Base-by-base conservation (phyloP, 2,113 vertebrate species). In the Periophthalmus modestus region DNA sequence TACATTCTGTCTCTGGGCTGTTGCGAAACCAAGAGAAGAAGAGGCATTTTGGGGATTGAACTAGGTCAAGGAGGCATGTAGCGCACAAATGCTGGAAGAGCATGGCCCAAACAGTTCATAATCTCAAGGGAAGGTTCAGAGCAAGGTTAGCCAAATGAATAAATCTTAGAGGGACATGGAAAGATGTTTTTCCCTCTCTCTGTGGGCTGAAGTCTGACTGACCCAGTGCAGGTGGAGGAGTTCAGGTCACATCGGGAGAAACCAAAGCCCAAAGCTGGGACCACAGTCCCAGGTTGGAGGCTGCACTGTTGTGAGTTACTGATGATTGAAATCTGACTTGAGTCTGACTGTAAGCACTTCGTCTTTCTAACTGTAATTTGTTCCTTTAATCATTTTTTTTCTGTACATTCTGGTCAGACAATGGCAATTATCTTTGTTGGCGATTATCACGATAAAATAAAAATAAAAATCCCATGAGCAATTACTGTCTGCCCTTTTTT, bases 141-240 rank as follows among this genome's bases (percentile, higher is more conserved):
- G 91, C 94, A 94, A 94, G 96, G 96, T 97, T 96, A 98, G 96
- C 96, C 96, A 98, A 99, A 97, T 95, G 87, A 95, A 95, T 96
- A 96, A 97, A 98, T 97, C 95, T 62, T 95, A 87, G 88, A 91
- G 84, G 89, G 73, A 54, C 87, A 84, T 85, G 78, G 74, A 80
- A 24, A 10, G 71, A 34, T 19, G 23, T 61, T 61, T 88, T 85
- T 87, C 82, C 77, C 76, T 78, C 33, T 12, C 72, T 83, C 71
- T 84, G 68, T 75, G 72, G 68, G 83, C 80, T 80, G 79, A 80
- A 83, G 83, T 67, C 82, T 15, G 63, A 92, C 92, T 90, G 92
- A 89, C 75, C 61, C 68, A 74, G 88, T 89, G 92, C 94, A 96
- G 95, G 95, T 95, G 95, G 94, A 94, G 89, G 33, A 23, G 33